Base-by-base conservation (phyloP, 2,888 invertebrate genomes). In the Congeria kusceri region DNA sequence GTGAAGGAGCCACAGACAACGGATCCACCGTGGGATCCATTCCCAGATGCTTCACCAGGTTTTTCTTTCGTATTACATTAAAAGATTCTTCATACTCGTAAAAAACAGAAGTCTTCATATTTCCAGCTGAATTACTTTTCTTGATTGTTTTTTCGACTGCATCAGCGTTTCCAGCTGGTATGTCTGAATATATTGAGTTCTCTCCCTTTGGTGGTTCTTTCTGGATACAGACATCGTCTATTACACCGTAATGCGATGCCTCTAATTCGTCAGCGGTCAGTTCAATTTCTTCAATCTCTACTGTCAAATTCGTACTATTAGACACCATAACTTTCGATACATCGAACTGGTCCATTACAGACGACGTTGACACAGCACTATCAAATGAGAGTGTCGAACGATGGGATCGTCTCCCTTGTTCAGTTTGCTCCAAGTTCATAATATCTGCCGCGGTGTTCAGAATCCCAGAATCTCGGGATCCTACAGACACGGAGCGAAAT, bases 381-480 rank as follows among this genome's bases (percentile, higher is more conserved):
- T 88, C 89, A 58, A 89, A 89, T 0, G 89, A 89, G 65, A 86
- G 84, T 59, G 86, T 85, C 5, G 81, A 82, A 20, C 67, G 73
- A 25, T 86, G 81, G 3, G 67, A 61, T 29, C 28, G 18, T 32
- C 53, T 28, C n/a, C 61, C 49, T 46, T 53, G 28, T 27, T 74
- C 70, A 23, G 32, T 59, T 13, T 61, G 39, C 23, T 28, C 58
- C 0, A 39, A 29, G 32, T 75, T 77, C 23, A 15, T 25, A 20
- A 18, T 15, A 29, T 82, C 82, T 7, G n/a, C 25, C 20, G 44
- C 56, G 2, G 74, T 58, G 23, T 76, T 65, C 20, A 80, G 68
- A 32, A 88, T 73, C 18, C 89, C 89, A 5, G 89, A 89, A 73
- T 89, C 89, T 39, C 83, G 76, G 13, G 88, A 88, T 23, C 83